These are phyloP conservation scores for Bugula neritina DNA, from an alignment of 2,888 invertebrate genomes.

Conservation along the genomic window DNA sequence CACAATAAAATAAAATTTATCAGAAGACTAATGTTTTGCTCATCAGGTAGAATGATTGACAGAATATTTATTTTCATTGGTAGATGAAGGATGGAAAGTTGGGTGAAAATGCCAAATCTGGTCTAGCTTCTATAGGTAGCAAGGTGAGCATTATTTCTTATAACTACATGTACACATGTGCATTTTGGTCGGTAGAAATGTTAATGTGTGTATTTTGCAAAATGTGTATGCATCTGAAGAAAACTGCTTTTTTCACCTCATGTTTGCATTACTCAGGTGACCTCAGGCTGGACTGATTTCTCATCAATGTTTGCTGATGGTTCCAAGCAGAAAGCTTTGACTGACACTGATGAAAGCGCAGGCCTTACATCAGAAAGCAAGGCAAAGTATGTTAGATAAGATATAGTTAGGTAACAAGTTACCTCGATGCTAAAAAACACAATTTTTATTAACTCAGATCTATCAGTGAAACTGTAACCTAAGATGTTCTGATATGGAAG, in stretches of 20 bases:
- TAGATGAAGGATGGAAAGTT: constrained; percentile 36
- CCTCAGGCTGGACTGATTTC: constrained; percentile 47
- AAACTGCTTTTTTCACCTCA: too few species aligned
- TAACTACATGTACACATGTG: too few species aligned
- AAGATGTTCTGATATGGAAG: too few species aligned
- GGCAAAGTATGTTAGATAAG: neutral
- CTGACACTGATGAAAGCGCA: constrained; percentile 9
- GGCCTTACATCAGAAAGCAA: neutral
- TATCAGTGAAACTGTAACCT: too few species aligned
- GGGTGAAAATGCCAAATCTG: constrained; percentile 34
- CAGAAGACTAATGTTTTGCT: neutral
- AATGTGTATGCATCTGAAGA: too few species aligned
- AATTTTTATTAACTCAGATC: too few species aligned
- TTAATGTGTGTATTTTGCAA: too few species aligned
- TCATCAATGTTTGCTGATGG: constrained; percentile 38
- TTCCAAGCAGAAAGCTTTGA: constrained; percentile 7
- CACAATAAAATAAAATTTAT: constrained; percentile 58
- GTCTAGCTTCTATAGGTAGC: constrained; percentile 34
- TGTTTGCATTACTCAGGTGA: too few species aligned
- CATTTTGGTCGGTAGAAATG: too few species aligned
- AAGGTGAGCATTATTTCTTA: too few species aligned
- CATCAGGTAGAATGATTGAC: neutral
- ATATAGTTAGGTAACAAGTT: too few species aligned
- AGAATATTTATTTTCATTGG: neutral
- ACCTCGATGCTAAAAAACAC: too few species aligned